Conservation (phyloP, 2,888 invertebrate species). For the Dastarcus helophoroides region DNA sequence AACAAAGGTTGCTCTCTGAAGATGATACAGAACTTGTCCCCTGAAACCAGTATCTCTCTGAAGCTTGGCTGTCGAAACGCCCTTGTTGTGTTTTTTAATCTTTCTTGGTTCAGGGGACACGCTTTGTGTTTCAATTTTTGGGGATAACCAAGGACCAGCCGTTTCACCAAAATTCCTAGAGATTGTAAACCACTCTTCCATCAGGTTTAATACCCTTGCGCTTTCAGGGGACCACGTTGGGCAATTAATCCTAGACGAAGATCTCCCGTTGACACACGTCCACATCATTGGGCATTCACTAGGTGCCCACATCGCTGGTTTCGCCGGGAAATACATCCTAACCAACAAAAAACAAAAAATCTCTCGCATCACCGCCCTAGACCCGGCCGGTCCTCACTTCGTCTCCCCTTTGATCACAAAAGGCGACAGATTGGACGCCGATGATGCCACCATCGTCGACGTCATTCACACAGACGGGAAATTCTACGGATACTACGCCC, state of each 20-base stretch:
- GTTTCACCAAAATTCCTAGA: too few species aligned
- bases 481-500: conserved; percentile 36
- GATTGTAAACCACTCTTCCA: too few species aligned
- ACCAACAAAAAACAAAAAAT: conserved; percentile 21
- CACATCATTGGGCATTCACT: conserved; percentile 32
- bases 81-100: too few species aligned
- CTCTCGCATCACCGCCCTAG: conserved; percentile 39
- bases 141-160: too few species aligned
- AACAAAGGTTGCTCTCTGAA: too few species aligned
- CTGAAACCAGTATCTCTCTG: too few species aligned
- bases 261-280: conserved; percentile 16
- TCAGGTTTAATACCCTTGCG: too few species aligned
- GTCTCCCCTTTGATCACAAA: conserved; percentile 27
- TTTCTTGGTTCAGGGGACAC: too few species aligned
- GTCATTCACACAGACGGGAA: conserved; percentile 50
- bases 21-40: too few species aligned
- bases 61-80: too few species aligned
- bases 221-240: conserved; percentile 20
- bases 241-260: conserved; percentile 19
- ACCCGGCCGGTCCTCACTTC: conserved; percentile 43
- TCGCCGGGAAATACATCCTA: conserved; percentile 23
- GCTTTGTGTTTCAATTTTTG: too few species aligned
- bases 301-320: conserved; percentile 28
- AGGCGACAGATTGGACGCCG: conserved; percentile 40
- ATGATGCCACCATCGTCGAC: conserved; percentile 48